phyloP scores from a whole-genome alignment of 2,113 vertebrate species.

The Dromaius novaehollandiae region DNA sequence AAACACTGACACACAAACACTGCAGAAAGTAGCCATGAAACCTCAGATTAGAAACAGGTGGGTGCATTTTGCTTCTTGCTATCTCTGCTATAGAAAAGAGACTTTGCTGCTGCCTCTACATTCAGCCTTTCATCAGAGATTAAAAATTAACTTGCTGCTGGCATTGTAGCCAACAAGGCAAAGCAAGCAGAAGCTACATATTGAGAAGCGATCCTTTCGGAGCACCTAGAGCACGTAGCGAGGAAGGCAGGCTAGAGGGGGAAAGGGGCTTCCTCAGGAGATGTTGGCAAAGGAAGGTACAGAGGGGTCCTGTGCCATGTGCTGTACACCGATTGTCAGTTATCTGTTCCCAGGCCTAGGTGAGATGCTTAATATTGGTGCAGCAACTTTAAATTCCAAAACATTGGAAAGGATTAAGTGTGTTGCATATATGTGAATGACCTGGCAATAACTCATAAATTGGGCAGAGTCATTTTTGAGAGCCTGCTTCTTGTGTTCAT shows the following conservation, averaged over 20 bases:
- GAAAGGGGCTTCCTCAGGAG: background rate
- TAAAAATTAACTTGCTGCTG: accelerated
- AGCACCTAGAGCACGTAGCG: background rate
- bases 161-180: background rate
- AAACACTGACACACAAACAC: slow-evolving; percentile 8
- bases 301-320: background rate
- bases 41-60: slow-evolving; percentile 63
- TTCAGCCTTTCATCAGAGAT: background rate
- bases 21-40: slow-evolving; percentile 36
- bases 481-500: accelerated
- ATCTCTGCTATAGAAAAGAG: background rate
- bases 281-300: background rate
- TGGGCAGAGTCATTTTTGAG: accelerated
- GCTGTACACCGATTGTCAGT: accelerated
- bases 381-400: too few relatives aligned
- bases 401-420: too few relatives aligned
- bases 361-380: background rate
- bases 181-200: background rate
- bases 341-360: background rate
- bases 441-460: accelerated
- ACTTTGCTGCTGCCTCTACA: background rate
- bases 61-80: slow-evolving; percentile 48
- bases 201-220: background rate
- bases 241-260: background rate
- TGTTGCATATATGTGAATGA: accelerated